Conservation (phyloP, 2,888 invertebrate genomes). For the Sesamia inferens region DNA sequence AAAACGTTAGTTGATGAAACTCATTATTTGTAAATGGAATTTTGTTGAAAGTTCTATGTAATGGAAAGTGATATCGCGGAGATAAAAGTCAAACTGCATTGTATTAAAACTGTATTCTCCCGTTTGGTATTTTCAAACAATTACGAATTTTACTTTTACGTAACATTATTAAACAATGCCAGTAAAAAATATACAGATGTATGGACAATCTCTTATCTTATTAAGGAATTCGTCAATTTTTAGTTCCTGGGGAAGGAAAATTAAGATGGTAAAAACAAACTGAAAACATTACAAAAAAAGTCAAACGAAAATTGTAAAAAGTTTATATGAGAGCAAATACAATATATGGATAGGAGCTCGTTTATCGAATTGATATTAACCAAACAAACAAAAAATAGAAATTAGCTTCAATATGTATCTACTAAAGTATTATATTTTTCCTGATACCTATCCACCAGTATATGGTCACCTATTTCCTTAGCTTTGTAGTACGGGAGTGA, state of each 20-base stretch:
- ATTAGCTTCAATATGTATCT: neutral
- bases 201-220: neutral
- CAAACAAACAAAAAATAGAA: neutral
- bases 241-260: neutral
- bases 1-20: slow-evolving; percentile 30
- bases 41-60: neutral
- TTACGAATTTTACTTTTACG: accelerated
- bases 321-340: neutral
- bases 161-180: too few relatives aligned
- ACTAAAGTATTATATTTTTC: neutral
- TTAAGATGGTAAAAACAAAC: neutral
- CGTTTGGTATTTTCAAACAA: neutral
- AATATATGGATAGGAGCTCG: neutral
- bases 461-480: too few relatives aligned
- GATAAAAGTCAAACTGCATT: neutral
- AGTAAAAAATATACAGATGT: neutral
- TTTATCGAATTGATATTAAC: slow-evolving; percentile 8
- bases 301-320: neutral
- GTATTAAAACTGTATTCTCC: neutral
- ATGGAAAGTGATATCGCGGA: neutral
- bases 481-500: too few relatives aligned
- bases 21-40: slow-evolving; percentile 5
- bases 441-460: too few relatives aligned
- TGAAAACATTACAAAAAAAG: neutral
- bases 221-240: neutral